Evolutionary conservation across 2,888 invertebrate genomes (phyloP).

Genomic region (Molorchus minor): DNA sequence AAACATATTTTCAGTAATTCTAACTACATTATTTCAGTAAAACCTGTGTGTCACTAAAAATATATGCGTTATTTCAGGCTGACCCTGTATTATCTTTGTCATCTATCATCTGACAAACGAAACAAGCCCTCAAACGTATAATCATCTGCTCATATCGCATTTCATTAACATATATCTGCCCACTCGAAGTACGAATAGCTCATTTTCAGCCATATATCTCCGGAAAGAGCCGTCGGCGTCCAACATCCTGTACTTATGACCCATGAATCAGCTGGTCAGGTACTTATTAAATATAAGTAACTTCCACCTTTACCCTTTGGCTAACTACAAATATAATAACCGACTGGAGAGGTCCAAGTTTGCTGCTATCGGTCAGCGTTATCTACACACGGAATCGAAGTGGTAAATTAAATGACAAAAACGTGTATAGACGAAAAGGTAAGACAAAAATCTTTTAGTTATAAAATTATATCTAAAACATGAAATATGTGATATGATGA

Average conservation of each 20-base stretch:
- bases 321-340: background rate
- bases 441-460: too few species aligned
- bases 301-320: slow-evolving; percentile 16
- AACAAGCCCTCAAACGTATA: slow-evolving; percentile 15
- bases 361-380: slow-evolving; percentile 3
- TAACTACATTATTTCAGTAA: too few species aligned
- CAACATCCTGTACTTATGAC: slow-evolving; percentile 54
- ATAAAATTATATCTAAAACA: too few species aligned
- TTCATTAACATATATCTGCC: slow-evolving; percentile 31
- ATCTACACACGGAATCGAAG: slow-evolving; percentile 8
- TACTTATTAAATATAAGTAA: slow-evolving; percentile 54
- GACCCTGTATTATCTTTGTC: background rate
- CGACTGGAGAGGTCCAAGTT: background rate
- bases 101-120: slow-evolving; percentile 1
- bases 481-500: too few species aligned
- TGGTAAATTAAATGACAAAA: too few species aligned
- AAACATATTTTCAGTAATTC: too few species aligned
- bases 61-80: background rate
- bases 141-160: slow-evolving; percentile 28
- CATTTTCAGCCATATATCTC: slow-evolving; percentile 5
- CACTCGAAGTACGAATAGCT: slow-evolving; percentile 9
- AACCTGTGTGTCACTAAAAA: too few species aligned
- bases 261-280: slow-evolving; percentile 59
- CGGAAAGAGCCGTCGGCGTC: slow-evolving; percentile 37
- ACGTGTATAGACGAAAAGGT: too few species aligned